Base-by-base conservation (phyloP, 1,140 invertebrate species). In the Drosophila ficusphila region DNA sequence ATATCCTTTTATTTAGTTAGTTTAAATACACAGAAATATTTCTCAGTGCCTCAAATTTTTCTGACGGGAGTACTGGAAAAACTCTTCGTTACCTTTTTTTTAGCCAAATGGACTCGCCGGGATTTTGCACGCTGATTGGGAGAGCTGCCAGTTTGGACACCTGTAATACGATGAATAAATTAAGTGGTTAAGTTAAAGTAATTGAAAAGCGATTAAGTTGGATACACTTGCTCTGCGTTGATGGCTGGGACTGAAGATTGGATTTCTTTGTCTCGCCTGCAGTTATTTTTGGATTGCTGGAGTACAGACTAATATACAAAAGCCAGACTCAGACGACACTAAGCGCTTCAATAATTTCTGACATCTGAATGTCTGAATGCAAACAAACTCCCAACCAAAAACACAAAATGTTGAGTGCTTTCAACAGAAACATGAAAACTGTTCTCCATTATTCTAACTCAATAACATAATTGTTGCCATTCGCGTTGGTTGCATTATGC, bases 91-190 rank as follows among this genome's bases (percentile, higher is more conserved):
- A 36, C 41, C n/a, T 29, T 46, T 61, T 46, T 71, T 64, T 48
- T 46, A 29, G 51, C 29, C 48, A 11, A 74, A 48, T 57, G 70
- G 58, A 62, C 70, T 73, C 47, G 41, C 44, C 33, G 72, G 72
- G 81, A 86, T 81, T 81, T 72, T 42, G 52, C 39, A 57, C 58
- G 62, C 51, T 64, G 79, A 85, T 79, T 67, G 64, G 70, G 52
- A 57, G 29, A 58, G 56, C 79, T 86, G 71, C 72, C 79, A 76
- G 76, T 65, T 86, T 81, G 81, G 82, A 85, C 81, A 86, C 76
- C 83, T 85, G 81, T 86, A 76, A 77, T 86, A 54, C 81, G 76
- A 76, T 86, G 81, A 85, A 85, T 85, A 86, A 85, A 85, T 86
- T 79, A 85, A 86, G 81, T 85, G 81, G 72, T 81, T 86, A 74